Evolutionary conservation across 2,888 invertebrate species (phyloP), one percentile per base, ranked within the genome.

Genomic region (Frankliniella fusca): DNA sequence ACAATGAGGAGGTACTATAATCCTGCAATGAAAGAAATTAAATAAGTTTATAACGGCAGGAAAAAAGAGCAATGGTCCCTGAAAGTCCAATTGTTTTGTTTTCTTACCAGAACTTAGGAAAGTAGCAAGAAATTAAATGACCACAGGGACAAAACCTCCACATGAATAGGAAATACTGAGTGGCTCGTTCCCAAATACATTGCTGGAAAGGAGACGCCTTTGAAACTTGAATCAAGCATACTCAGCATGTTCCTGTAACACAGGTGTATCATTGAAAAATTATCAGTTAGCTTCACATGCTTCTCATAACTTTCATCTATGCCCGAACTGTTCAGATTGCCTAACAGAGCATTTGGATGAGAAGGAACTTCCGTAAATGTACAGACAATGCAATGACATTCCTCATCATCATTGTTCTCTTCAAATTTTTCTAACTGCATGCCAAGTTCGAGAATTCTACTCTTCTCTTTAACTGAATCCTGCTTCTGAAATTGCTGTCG

Each of bases 101-200:
- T 20, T 20, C 65, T 65, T 65, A 65, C 65, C 65, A 65, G 65
- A 65, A 65, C 65, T 65, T 65, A 20, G 65, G 65, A 65, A 65
- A 18, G 20, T 20, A 65, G 65, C 65, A 65, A 20, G 20, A 65
- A 50, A 15, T 50, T 50, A 15, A 50, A 50, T 11, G 50, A 50
- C 50, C 50, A 50, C 50, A 50, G 50, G 20, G 65, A 65, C 20
- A 65, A 65, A 20, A 18, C 65, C 20, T 65, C 65, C 11, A 65
- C 65, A 65, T 65, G 65, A 65, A 65, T 65, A 18, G 65, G 65
- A 20, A 65, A 65, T 10, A 65, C 65, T 7, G 15, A 18, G 65
- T 65, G 65, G 20, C 15, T 65, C 20, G 65, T 65, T 10, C 65
- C 65, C 7, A 65, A 20, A 20, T 65, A 65, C 65, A 65, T 18